A percentile compares a stretch with the other conserved stretches of the same genome.
Evolutionary conservation across 2,113 vertebrate genomes (phyloP).

Genomic region (Misgurnus anguillicaudatus): DNA sequence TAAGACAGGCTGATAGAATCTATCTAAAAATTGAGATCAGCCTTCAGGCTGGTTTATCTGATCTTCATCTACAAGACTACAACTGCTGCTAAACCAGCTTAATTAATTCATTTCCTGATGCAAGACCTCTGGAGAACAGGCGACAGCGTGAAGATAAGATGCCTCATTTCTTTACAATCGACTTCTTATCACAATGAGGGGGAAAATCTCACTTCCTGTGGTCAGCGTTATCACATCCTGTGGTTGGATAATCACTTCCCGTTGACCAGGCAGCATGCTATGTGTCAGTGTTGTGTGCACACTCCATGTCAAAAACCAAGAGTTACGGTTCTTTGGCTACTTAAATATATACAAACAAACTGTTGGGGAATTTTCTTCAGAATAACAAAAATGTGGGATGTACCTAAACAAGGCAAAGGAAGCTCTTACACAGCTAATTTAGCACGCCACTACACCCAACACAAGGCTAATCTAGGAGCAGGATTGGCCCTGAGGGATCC

Average conservation of each 20-base stretch:
- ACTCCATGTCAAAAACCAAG: background rate
- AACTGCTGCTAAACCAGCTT: background rate
- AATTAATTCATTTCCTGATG: constrained; percentile 44
- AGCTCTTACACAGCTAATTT: background rate
- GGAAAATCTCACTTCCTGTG: constrained; percentile 63
- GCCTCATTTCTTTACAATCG: constrained; percentile 66
- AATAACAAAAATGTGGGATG: background rate
- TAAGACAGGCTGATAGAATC: too few species aligned
- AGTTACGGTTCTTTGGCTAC: too few species aligned
- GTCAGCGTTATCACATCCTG: constrained; percentile 71
- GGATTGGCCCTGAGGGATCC: background rate
- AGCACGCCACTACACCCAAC: background rate
- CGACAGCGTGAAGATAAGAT: constrained; percentile 26
- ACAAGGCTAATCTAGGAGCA: constrained; percentile 17
- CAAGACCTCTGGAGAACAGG: constrained; percentile 55
- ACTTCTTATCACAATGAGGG: background rate
- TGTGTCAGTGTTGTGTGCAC: background rate
- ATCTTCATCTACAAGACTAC: background rate
- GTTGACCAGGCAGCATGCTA: constrained; percentile 43
- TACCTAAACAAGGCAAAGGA: background rate
- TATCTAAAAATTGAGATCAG: background rate
- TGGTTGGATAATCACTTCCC: constrained; percentile 58
- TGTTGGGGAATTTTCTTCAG: background rate
- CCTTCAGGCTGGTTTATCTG: background rate
- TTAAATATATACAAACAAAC: background rate